phyloP scores from a whole-genome alignment of 2,113 vertebrate genomes.

The Spea bombifrons region DNA sequence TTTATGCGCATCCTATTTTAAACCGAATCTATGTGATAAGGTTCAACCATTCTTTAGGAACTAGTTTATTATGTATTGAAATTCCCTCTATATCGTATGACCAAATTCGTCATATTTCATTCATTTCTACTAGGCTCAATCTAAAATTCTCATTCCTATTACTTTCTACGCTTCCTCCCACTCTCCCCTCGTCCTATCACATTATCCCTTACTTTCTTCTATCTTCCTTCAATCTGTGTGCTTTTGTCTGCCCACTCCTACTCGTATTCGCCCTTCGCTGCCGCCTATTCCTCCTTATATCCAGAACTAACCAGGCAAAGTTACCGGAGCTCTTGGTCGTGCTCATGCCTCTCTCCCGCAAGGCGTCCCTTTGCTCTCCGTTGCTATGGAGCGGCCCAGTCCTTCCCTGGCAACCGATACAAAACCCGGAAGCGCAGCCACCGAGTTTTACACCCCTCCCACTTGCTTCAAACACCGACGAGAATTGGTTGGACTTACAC shows the following conservation, averaged over 20 bases:
- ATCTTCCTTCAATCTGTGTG: constrained; percentile 38
- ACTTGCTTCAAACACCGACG: not conserved
- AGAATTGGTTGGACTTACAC: constrained; percentile 18
- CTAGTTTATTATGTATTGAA: too few species aligned
- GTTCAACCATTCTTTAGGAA: too few species aligned
- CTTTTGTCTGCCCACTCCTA: constrained; percentile 52
- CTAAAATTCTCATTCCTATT: not conserved
- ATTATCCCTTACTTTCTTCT: constrained; percentile 17
- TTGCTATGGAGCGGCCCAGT: constrained; percentile 45
- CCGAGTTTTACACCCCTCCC: constrained; percentile 26
- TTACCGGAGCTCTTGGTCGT: constrained; percentile 40
- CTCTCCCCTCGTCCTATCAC: not conserved
- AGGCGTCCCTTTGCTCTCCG: constrained; percentile 34
- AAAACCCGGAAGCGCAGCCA: constrained; percentile 42
- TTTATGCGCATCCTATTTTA: too few species aligned
- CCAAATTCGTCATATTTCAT: not conserved
- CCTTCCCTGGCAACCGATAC: constrained; percentile 41
- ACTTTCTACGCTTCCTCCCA: not conserved
- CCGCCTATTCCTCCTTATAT: not conserved
- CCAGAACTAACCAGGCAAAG: not conserved
- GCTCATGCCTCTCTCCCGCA: not conserved
- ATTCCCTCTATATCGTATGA: too few species aligned
- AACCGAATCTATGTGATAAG: too few species aligned
- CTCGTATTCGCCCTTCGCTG: constrained; percentile 49
- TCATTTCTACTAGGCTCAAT: not conserved